Evolutionary conservation across 2,888 invertebrate species (phyloP).

Genomic region (Molorchus minor): DNA sequence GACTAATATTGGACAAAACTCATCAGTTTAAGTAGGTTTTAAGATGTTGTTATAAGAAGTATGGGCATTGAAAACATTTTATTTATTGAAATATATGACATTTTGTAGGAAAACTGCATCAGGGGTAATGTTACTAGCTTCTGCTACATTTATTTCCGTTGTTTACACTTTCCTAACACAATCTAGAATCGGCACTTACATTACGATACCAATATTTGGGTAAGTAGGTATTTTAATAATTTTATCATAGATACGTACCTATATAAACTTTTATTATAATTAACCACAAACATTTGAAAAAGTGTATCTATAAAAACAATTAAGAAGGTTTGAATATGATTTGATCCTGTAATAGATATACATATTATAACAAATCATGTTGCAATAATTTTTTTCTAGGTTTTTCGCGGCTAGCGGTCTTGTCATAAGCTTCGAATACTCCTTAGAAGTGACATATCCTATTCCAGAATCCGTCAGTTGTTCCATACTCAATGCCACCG

Average conservation of each 20-base stretch:
- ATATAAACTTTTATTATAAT: too few relatives aligned
- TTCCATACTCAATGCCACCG: conserved; percentile 86
- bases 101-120: conserved; percentile 41
- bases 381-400: conserved; percentile 65
- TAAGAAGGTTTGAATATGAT: too few relatives aligned
- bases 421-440: conserved; percentile 95
- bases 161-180: conserved; percentile 30
- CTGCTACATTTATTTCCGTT: conserved; percentile 35
- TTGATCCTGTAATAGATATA: too few relatives aligned
- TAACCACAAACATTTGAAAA: too few relatives aligned
- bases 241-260: too few relatives aligned
- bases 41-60: conserved; percentile 3
- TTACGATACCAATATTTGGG: conserved; percentile 51
- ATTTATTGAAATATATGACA: too few relatives aligned
- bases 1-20: conserved; percentile 88
- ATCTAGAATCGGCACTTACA: conserved; percentile 44
- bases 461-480: conserved; percentile 95
- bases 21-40: conserved; percentile 87
- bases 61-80: too few relatives aligned
- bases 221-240: conserved; percentile 38
- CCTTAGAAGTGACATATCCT: conserved; percentile 94
- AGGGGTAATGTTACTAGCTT: conserved; percentile 34
- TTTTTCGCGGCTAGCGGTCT: conserved; percentile 97
- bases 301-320: too few relatives aligned
- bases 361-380: too few relatives aligned